phyloP scores from a whole-genome alignment of 2,888 invertebrate genomes.

The Platycnemis pennipes region DNA sequence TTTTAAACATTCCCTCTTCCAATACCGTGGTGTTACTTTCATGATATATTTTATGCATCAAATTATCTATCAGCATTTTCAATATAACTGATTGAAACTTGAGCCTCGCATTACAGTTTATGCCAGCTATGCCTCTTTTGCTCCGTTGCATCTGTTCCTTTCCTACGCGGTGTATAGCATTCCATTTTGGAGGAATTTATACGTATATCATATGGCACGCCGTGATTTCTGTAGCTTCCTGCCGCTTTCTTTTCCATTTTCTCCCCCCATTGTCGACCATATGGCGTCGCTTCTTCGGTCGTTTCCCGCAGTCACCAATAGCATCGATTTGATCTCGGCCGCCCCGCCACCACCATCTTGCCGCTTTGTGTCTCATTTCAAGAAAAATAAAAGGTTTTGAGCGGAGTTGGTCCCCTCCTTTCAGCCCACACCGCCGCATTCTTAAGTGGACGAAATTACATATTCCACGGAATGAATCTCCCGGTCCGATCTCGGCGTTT shows the following conservation, averaged over 20 bases:
- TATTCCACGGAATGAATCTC: not conserved
- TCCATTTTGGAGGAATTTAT: not conserved
- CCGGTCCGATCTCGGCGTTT: not conserved
- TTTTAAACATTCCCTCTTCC: no score
- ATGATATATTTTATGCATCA: no score
- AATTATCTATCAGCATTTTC: no score
- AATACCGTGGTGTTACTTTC: no score
- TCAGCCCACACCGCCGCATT: not conserved
- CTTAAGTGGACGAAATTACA: constrained; percentile 1
- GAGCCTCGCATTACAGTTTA: no score
- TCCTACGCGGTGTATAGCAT: not conserved
- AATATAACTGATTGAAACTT: no score
- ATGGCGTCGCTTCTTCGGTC: not conserved
- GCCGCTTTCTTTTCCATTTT: not conserved
- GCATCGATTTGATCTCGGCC: not conserved
- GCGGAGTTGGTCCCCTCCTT: not conserved
- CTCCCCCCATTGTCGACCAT: not conserved
- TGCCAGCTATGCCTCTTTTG: no score
- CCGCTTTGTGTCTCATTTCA: not conserved
- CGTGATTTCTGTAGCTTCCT: no score
- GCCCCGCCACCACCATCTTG: not conserved
- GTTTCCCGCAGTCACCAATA: not conserved
- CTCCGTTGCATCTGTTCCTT: not conserved
- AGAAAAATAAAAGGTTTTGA: not conserved
- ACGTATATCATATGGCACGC: not conserved